Evolutionary conservation across 1,140 invertebrate genomes (phyloP).

Genomic region (Temnothorax curvispinosus): DNA sequence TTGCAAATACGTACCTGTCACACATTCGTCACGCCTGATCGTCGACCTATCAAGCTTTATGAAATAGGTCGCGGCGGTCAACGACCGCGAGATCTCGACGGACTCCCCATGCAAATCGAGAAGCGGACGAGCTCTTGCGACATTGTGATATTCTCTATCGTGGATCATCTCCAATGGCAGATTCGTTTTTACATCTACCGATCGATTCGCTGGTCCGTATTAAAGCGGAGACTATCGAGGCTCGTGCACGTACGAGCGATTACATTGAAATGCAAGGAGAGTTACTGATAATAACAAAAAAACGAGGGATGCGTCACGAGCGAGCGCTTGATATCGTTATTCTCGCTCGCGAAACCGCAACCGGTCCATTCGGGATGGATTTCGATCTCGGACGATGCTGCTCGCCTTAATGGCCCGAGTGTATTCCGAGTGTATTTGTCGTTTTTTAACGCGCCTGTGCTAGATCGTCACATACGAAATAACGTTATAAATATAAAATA

Average conservation of each 20-base stretch:
- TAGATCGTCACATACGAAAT: neutral
- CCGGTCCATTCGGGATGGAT: conserved; percentile 31
- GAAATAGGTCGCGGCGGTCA: conserved; percentile 15
- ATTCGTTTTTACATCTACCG: neutral
- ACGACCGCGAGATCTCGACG: neutral
- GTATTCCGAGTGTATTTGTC: conserved; percentile 38
- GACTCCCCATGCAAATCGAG: neutral
- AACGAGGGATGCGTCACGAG: conserved; percentile 43
- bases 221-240: neutral
- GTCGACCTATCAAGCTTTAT: conserved; percentile 68
- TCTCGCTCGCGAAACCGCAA: conserved; percentile 77
- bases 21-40: conserved; percentile 7
- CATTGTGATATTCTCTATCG: neutral
- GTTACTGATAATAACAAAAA: conserved; percentile 69
- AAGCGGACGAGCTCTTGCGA: neutral
- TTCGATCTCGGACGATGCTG: conserved; percentile 40
- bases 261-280: conserved; percentile 67
- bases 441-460: neutral
- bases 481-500: neutral
- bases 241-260: conserved; percentile 50
- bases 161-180: neutral
- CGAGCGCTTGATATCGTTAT: conserved; percentile 72
- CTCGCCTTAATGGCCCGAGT: conserved; percentile 69
- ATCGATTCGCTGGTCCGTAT: neutral
- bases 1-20: conserved; percentile 32